A percentile compares a stretch with the other conserved stretches of the same genome.
Conservation (phyloP, 2,888 invertebrate species). For the Liodrosophila aerea region DNA sequence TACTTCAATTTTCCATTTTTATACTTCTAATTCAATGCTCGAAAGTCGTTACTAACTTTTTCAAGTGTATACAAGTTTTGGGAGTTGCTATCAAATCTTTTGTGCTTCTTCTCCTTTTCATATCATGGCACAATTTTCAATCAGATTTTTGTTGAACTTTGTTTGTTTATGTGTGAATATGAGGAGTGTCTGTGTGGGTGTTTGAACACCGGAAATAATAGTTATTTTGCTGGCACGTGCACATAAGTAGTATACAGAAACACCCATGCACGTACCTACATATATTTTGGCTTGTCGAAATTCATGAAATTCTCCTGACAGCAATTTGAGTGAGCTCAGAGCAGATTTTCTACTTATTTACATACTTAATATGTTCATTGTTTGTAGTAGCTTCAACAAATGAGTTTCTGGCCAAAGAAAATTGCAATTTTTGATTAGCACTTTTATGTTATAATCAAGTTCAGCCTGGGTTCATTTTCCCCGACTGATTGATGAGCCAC, state of each 20-base stretch:
- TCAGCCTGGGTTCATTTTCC: conserved; percentile 20
- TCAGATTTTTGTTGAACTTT: conserved; percentile 46
- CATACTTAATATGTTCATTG: conserved; percentile 10
- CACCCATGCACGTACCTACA: not conserved
- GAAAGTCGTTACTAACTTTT: not conserved
- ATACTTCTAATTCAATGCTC: too few species aligned
- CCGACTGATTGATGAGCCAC: conserved; percentile 51
- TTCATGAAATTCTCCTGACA: conserved; percentile 54
- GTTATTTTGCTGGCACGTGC: conserved; percentile 65
- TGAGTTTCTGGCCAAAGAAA: conserved; percentile 38
- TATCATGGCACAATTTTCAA: conserved; percentile 49
- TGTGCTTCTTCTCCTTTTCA: not conserved
- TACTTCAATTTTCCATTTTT: too few species aligned
- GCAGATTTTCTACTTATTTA: conserved; percentile 6
- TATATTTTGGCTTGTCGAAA: conserved; percentile 20
- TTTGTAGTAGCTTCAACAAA: conserved; percentile 6
- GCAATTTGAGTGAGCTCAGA: conserved; percentile 24
- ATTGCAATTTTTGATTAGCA: conserved; percentile 69
- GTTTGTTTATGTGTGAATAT: conserved; percentile 8
- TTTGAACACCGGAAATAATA: conserved; percentile 49
- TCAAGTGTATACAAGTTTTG: conserved; percentile 37
- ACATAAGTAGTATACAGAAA: conserved; percentile 7
- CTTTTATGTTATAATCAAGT: conserved; percentile 63
- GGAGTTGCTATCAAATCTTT: conserved; percentile 11
- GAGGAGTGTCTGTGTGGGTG: conserved; percentile 15